These are phyloP conservation scores for Peromyscus nudipes DNA, from an alignment of 2,797 vertebrate species.

Conservation along the genomic window DNA sequence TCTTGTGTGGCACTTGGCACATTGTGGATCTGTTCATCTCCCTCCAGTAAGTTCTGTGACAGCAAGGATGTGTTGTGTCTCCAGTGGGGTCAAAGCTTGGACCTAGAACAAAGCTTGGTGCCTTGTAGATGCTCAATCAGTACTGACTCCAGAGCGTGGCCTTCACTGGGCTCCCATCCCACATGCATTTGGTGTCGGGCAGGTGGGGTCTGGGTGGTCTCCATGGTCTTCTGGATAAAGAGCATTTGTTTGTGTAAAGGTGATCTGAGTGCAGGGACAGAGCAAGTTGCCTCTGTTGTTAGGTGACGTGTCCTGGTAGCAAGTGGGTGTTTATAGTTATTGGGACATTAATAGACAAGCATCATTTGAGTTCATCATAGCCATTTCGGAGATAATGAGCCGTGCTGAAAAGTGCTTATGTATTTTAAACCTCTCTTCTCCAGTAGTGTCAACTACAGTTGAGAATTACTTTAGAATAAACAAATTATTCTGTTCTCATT, in stretches of 20 bases:
- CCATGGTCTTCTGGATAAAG: background rate
- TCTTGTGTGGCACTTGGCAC: background rate
- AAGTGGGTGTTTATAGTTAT: background rate
- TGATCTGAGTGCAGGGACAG: background rate
- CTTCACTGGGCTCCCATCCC: background rate
- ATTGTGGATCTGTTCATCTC: background rate
- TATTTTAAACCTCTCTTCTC: background rate
- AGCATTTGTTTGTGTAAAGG: background rate
- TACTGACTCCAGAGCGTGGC: background rate
- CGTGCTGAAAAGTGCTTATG: background rate
- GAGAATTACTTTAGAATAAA: background rate
- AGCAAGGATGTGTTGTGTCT: background rate
- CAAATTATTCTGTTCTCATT: background rate
- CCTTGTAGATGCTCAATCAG: fast-evolving
- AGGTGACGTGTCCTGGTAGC: background rate
- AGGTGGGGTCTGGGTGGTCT: background rate
- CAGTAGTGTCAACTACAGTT: background rate
- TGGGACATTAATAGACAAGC: background rate
- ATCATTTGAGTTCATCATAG: background rate
- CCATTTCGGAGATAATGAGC: background rate
- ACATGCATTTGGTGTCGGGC: background rate
- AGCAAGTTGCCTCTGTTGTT: background rate
- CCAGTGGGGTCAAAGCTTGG: background rate
- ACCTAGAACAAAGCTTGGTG: background rate
- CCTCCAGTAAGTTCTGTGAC: fast-evolving